phyloP scores from a whole-genome alignment of 2,888 invertebrate genomes.

The Drosophila mettleri region DNA sequence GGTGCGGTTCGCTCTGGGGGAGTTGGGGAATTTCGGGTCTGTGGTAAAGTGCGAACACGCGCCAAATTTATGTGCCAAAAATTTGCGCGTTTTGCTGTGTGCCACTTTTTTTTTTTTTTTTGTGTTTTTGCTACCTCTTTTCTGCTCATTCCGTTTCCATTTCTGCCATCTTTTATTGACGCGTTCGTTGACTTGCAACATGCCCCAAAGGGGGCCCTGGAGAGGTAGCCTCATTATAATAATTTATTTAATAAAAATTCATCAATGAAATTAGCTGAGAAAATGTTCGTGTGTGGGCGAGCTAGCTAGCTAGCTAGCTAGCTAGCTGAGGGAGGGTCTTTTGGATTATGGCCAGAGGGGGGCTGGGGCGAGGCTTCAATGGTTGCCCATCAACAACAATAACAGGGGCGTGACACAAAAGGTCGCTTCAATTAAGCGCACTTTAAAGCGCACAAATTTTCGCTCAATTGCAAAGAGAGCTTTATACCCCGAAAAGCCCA shows the following conservation, averaged over 20 bases:
- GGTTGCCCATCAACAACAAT: conserved; percentile 24
- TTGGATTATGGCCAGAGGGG: background rate
- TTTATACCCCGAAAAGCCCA: conserved; percentile 12
- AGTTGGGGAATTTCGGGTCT: conserved; percentile 1
- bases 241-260: conserved; percentile 82
- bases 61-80: conserved; percentile 62
- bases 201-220: conserved; percentile 33
- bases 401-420: conserved; percentile 65
- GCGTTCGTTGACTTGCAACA: conserved; percentile 70
- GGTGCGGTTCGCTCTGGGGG: background rate
- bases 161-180: conserved; percentile 25
- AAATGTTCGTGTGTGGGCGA: conserved; percentile 30
- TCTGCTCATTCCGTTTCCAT: conserved; percentile 3
- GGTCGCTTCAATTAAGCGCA: conserved; percentile 73
- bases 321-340: background rate
- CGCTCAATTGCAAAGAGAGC: conserved; percentile 47
- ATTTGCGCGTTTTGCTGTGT: conserved; percentile 30
- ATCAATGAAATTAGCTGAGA: conserved; percentile 79
- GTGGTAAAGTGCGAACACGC: conserved; percentile 77
- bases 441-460: conserved; percentile 50
- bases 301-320: conserved; percentile 2
- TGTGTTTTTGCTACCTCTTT: conserved; percentile 12
- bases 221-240: conserved; percentile 67
- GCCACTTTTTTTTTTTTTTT: conserved; percentile 32
- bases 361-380: background rate